Evolutionary conservation across 2,113 vertebrate species (phyloP).

Genomic region (Ictalurus furcatus): DNA sequence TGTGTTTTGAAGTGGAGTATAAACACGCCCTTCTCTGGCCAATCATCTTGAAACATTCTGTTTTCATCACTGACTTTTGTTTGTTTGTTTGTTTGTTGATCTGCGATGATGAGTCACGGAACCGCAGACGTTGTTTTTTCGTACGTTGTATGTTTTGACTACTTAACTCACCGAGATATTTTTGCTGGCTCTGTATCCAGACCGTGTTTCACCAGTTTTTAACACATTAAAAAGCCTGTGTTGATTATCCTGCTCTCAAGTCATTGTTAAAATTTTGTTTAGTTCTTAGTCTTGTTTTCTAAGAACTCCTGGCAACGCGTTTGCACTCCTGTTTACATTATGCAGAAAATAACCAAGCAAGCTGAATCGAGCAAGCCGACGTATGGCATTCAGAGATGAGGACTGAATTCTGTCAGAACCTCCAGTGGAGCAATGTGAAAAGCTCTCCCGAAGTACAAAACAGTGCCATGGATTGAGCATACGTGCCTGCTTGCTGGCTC

Average conservation of each 20-base stretch:
- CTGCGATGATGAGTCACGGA: neutral
- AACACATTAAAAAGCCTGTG: neutral
- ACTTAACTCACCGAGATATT: neutral
- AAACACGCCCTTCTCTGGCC: neutral
- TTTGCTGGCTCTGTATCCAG: neutral
- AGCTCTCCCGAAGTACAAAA: constrained; percentile 35
- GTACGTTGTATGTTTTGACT: neutral
- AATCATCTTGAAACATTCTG: neutral
- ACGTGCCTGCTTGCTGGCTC: constrained; percentile 1
- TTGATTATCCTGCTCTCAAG: neutral
- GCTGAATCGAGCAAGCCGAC: neutral
- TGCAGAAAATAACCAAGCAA: neutral
- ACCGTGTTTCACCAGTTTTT: neutral
- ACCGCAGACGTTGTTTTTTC: neutral
- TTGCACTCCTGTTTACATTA: neutral
- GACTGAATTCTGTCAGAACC: constrained; percentile 28
- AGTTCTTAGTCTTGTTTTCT: neutral
- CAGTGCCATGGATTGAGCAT: constrained; percentile 27
- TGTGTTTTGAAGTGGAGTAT: neutral
- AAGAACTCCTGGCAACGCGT: neutral
- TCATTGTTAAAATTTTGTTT: neutral
- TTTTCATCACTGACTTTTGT: neutral
- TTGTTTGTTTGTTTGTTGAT: neutral
- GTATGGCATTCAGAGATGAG: neutral
- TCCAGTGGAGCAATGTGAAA: constrained; percentile 22